Evolutionary conservation across 2,888 invertebrate species (phyloP).

Genomic region (Piscicola geometra): DNA sequence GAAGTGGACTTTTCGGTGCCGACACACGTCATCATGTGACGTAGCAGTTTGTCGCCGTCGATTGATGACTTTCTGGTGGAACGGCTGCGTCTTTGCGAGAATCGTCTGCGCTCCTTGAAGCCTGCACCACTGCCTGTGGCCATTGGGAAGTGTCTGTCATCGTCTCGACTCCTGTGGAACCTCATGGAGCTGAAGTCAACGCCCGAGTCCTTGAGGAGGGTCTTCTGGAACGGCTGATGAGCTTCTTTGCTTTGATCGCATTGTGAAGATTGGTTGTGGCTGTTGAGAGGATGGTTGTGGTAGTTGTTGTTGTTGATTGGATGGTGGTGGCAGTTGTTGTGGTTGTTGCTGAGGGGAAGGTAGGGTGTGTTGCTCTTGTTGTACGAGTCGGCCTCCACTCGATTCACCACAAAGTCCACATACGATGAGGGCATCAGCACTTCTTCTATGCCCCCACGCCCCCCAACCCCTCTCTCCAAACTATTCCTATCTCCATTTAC

Average conservation of each 20-base stretch:
- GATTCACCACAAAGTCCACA: constrained; percentile 34
- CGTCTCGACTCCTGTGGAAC: constrained; percentile 15
- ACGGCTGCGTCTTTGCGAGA: constrained; percentile 19
- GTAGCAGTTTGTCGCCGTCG: constrained; percentile 23
- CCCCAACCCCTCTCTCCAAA: not conserved
- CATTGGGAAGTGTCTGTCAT: not conserved
- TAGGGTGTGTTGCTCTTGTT: not conserved
- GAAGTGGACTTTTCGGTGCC: constrained; percentile 11
- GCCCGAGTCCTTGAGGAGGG: not conserved
- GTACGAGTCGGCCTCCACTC: constrained; percentile 27
- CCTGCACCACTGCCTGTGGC: not conserved
- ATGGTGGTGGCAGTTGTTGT: no score
- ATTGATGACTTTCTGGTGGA: not conserved
- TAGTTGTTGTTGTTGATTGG: not conserved
- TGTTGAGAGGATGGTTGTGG: no score
- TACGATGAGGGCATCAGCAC: constrained; percentile 32
- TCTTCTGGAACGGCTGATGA: not conserved
- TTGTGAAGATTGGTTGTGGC: no score
- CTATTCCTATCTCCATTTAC: no score
- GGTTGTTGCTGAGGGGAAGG: not conserved
- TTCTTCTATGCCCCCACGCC: constrained; percentile 29
- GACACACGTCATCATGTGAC: constrained; percentile 30
- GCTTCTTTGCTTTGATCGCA: no score
- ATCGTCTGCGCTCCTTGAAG: constrained; percentile 22
- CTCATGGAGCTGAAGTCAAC: constrained; percentile 18